Conservation (phyloP, 2,797 vertebrate genomes). For the Enteromius paludinosus region DNA sequence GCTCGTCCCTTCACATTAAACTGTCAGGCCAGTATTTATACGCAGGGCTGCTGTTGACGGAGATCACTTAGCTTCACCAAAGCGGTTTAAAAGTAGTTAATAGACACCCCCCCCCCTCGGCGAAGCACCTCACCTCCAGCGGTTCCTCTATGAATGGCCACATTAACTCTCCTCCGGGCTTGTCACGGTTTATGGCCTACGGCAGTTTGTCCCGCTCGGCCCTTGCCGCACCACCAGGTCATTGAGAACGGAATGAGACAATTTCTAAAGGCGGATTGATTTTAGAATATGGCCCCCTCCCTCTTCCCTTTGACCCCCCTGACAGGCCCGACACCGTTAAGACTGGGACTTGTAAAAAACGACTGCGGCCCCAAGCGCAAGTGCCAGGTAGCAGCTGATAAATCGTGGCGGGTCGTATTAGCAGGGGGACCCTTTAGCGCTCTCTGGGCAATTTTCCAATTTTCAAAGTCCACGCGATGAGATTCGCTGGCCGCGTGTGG, state of each 20-base stretch:
- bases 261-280: constrained; percentile 92
- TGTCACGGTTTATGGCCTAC: constrained; percentile 88
- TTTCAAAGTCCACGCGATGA: constrained; percentile 76
- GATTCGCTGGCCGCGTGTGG: constrained; percentile 67
- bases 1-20: constrained; percentile 95
- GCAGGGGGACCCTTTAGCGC: constrained; percentile 74
- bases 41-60: constrained; percentile 76
- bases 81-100: constrained; percentile 91
- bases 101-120: constrained; percentile 72
- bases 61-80: constrained; percentile 85
- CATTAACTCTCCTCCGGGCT: constrained; percentile 82
- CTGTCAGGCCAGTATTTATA: constrained; percentile 97
- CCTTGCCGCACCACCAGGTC: constrained; percentile 79
- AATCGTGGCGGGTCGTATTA: constrained; percentile 76
- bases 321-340: constrained; percentile 88
- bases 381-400: constrained; percentile 80
- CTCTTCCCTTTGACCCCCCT: constrained; percentile 88
- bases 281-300: constrained; percentile 82
- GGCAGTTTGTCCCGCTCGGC: constrained; percentile 83
- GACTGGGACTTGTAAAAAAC: constrained; percentile 88
- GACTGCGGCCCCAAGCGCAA: constrained; percentile 75
- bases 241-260: constrained; percentile 89
- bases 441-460: constrained; percentile 82
- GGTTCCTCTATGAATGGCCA: constrained; percentile 85
- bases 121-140: constrained; percentile 47